Base-by-base conservation (phyloP, 2,888 invertebrate species). In the Cosmia trapezina region DNA sequence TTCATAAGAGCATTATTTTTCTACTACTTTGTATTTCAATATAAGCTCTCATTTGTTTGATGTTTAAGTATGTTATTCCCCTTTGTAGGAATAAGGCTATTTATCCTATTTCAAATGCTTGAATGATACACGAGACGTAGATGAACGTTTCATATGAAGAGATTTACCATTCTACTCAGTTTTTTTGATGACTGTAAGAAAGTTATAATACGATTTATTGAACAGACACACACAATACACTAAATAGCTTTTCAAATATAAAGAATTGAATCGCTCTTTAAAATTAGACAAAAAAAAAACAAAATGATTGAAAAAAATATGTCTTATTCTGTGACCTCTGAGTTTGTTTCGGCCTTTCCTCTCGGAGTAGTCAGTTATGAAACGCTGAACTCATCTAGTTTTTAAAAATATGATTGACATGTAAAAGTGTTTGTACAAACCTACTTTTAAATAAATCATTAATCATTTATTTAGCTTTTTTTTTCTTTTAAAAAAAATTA, bases 1-100 rank as follows among this genome's bases (percentile, higher is more conserved):
- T 77, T 74, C 70, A 67, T 77, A 79, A 70, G 78, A 81, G 75
- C 54, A 78, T 86, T 84, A 82, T 82, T 75, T 78, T 83, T 80
- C 60, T 74, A 54, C 66, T 73, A 61, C 57, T 77, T 76, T 72
- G 73, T 81, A 71, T 83, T 83, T 84, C 72, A 73, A 78, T 79
- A 74, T 47, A 54, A 69, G 37, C 49, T 62, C 61, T 74, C 72
- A 78, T 76, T 81, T 65, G 59, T 79, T 70, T 79, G 77, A 80
- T 71, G 69, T 70, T 70, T n/a, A 70, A 59, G 64, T 56, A 68
- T 65, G 54, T 75, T 41, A 68, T 71, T 66, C 33, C 14, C 28
- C 73, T 68, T 64, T 57, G 62, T 63, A 41, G n/a, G 9, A 37
- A 56, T 22, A 54, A 54, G 1, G 7, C 9, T 65, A 45, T 66